Base-by-base conservation (phyloP, 2,888 invertebrate species). In the Chrysodeixis includens region DNA sequence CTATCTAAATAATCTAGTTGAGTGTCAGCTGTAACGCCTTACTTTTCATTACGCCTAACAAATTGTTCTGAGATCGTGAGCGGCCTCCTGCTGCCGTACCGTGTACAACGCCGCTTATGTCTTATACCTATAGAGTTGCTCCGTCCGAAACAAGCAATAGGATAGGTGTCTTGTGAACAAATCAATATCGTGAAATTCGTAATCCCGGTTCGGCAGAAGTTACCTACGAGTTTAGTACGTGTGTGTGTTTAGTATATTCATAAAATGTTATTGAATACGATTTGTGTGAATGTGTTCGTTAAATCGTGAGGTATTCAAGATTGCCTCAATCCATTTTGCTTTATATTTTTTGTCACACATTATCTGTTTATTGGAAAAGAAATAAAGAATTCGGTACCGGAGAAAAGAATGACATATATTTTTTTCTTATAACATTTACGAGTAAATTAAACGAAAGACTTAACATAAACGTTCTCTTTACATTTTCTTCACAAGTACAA, bases 1-100 rank as follows among this genome's bases (percentile, higher is more conserved):
- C 20, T 53, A 51, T 67, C 67, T 67, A 49, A 59, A 71, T 62
- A 71, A 67, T 62, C 26, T 5, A 7, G 1, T n/a, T 26, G 66
- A 70, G 57, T 66, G 58, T 58, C 67, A 57, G 52, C 49, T 26
- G 51, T 52, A 40, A 20, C 57, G 35, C 22, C 55, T 56, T 62
- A 56, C 61, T 52, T 58, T 66, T 71, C 57, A 71, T 56, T 18
- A 59, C 20, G 35, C 32, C 56, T 62, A 44, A 62, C 59, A 62
- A 71, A 62, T 56, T 54, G 62, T 62, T 32, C 12, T 56, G 26
- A 44, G 32, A 30, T 4, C 44, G 53, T 62, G 30, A 14, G 16
- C 26, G 20, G 30, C 16, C 20, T 22, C 16, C 10, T 53, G 52
- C 18, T 40, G 20, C 56, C 20, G 20, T 35, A 40, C 46, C n/a